Percentiles rank a stretch among this genome's conserved stretches.
phyloP scores from a whole-genome alignment of 2,888 invertebrate genomes.

The Andrena fulva region DNA sequence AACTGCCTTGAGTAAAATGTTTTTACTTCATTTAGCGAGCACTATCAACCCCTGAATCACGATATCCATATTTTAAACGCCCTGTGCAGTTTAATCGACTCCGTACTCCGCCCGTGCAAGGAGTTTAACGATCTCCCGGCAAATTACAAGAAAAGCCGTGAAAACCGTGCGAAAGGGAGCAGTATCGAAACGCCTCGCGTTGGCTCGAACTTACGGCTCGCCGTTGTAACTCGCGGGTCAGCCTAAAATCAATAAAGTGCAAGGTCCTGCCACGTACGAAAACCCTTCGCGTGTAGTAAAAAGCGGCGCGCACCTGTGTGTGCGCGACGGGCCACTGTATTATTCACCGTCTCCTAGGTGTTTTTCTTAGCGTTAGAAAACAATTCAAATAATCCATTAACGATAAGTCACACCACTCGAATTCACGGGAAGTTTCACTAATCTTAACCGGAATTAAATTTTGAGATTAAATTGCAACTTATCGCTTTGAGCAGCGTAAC shows the following conservation, averaged over 20 bases:
- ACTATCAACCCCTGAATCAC: background rate
- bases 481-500: too few relatives aligned
- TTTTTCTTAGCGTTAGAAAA: background rate
- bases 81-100: background rate
- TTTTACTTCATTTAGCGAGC: background rate
- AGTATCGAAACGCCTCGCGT: conserved; percentile 39
- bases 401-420: too few relatives aligned
- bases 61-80: background rate
- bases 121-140: conserved; percentile 3
- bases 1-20: background rate
- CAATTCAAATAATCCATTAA: background rate
- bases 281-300: conserved; percentile 47
- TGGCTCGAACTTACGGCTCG: conserved; percentile 49
- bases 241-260: conserved; percentile 77
- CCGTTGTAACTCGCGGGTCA: conserved; percentile 73
- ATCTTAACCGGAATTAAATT: too few relatives aligned
- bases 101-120: background rate
- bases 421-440: too few relatives aligned
- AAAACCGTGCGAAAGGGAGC: conserved; percentile 3
- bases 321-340: conserved; percentile 25
- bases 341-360: conserved; percentile 21
- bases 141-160: conserved; percentile 4
- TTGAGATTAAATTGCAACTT: too few relatives aligned
- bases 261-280: conserved; percentile 66
- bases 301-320: conserved; percentile 17